Evolutionary conservation across 2,888 invertebrate genomes (phyloP), one percentile per base, ranked within the genome.

Genomic region (Lottia scabra): DNA sequence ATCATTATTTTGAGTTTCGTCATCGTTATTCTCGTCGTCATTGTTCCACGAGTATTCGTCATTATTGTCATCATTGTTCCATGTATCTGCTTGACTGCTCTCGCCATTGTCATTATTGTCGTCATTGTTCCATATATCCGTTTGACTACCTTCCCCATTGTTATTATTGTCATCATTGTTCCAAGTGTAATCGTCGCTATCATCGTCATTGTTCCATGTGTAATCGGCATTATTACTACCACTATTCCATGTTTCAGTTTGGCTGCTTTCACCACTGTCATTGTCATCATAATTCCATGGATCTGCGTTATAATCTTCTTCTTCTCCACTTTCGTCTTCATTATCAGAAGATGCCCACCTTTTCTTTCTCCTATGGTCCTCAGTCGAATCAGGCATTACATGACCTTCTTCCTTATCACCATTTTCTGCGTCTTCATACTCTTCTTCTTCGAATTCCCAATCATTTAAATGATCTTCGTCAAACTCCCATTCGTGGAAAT

Each of bases 381-480:
- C 16, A 10, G 19, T 19, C n/a, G n/a, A 30, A 38, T 43, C 65
- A 65, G 6, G 6, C 4, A 65, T 65, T 65, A 30, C 23, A n/a
- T 23, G 19, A 3, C 44, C 15, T 1, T 12, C 44, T 30, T 38
- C 44, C 30, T 13, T 44, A 38, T 38, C 38, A 6, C 65, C 26
- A 23, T 16, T 3, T 26, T 44, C 67, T 26, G 16, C 23, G n/a
- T 44, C 46, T n/a, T 19, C 26, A 16, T 67, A 26, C 23, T 48
- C 44, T 43, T 46, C 67, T 46, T 44, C 23, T 48, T 38, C 67
- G n/a, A 27, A 27, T 48, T 67, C 67, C 46, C 46, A 27, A 26
- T 67, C 67, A 16, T 2, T 3, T 5, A 19, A 3, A 66, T 16
- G 3, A 6, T 15, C 26, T 45, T 19, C n/a, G n/a, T 27, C 30